Percentiles rank a stretch among this genome's conserved stretches.
Conservation (phyloP, 2,888 invertebrate species). For the Serripes groenlandicus region DNA sequence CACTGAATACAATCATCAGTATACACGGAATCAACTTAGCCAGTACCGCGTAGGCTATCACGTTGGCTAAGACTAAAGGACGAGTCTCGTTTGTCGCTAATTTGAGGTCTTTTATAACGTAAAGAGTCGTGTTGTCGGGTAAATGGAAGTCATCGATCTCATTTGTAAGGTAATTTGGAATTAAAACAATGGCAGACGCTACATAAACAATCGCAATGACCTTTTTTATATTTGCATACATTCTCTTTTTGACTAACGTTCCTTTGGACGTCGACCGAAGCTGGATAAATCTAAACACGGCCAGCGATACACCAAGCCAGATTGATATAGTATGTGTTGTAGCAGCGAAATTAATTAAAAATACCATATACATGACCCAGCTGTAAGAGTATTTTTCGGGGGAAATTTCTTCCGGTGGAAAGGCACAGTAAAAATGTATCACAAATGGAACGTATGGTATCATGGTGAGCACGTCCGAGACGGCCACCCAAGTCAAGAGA, state of each 20-base stretch:
- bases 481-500: conserved; percentile 93
- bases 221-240: conserved; percentile 73
- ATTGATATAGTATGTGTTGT: conserved; percentile 96
- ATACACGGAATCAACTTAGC: conserved; percentile 96
- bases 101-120: conserved; percentile 72
- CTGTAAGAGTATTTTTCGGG: conserved; percentile 80
- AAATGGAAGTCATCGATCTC: conserved; percentile 88
- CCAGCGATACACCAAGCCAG: conserved; percentile 95
- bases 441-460: conserved; percentile 96
- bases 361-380: conserved; percentile 87
- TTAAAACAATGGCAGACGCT: conserved; percentile 93
- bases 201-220: conserved; percentile 90
- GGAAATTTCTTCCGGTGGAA: conserved; percentile 63
- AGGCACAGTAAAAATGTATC: conserved; percentile 88
- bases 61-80: conserved; percentile 74
- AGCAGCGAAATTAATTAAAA: conserved; percentile 96
- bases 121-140: conserved; percentile 69
- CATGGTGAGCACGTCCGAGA: conserved; percentile 96
- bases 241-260: conserved; percentile 72
- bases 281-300: conserved; percentile 93
- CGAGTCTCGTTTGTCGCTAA: conserved; percentile 75
- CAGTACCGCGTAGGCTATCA: conserved; percentile 90
- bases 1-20: conserved; percentile 91
- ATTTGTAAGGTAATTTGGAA: conserved; percentile 94
- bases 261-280: conserved; percentile 80